These are phyloP conservation scores for Pygoscelis antarcticus DNA, from an alignment of 2,113 vertebrate genomes.

Conservation along the genomic window DNA sequence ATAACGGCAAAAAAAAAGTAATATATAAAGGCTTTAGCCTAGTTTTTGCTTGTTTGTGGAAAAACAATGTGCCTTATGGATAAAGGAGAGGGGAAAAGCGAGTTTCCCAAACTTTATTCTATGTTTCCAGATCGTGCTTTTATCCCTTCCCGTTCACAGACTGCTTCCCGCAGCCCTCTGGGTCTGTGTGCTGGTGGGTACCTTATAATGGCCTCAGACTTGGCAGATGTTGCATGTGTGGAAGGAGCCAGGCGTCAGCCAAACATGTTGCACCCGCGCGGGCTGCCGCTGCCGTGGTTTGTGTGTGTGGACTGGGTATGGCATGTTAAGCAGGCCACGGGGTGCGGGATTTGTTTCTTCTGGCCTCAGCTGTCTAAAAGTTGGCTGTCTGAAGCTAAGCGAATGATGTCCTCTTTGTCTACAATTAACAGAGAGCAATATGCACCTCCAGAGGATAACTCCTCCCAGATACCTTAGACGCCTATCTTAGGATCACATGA, in stretches of 20 bases:
- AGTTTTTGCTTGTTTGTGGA: not conserved
- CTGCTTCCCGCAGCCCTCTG: not conserved
- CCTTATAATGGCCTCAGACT: not conserved
- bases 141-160: not conserved
- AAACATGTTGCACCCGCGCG: accelerated
- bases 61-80: not conserved
- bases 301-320: not conserved
- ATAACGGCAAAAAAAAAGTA: not conserved
- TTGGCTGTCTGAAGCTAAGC: not conserved
- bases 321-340: accelerated
- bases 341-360: not conserved
- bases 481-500: not conserved
- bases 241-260: not conserved
- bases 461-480: not conserved
- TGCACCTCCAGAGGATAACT: not conserved
- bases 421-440: not conserved
- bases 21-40: not conserved
- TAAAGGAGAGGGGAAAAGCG: not conserved
- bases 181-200: not conserved
- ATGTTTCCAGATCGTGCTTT: not conserved
- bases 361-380: not conserved
- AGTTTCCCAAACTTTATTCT: not conserved
- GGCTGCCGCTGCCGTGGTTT: not conserved
- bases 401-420: not conserved
- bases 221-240: not conserved